Base-by-base conservation (phyloP, 1,140 invertebrate species). In the Drosophila subobscura region DNA sequence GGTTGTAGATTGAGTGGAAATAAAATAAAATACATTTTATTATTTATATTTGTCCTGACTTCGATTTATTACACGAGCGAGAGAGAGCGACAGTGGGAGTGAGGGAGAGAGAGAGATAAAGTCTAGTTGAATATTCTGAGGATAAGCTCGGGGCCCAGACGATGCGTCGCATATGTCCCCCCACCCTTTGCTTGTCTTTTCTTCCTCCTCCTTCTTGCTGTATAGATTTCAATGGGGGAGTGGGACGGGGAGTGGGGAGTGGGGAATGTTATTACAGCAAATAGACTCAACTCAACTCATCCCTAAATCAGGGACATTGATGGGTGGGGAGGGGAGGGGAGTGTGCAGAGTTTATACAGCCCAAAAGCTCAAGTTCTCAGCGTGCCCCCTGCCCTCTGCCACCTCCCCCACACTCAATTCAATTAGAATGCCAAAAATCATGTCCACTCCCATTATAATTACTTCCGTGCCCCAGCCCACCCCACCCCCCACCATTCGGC, bases 11-110 rank as follows among this genome's bases (percentile, higher is more conserved):
- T 33, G 47, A 33, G 77, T 77, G 68, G 58, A 71, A 85, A 80
- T 84, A 76, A 84, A 85, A 86, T 83, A 83, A 83, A 83, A 81
- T 81, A 78, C 79, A 86, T 86, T 80, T 86, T 85, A 85, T 85
- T 85, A 85, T 85, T 85, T 85, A 85, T 85, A 86, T 85, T 86
- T 86, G 81, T 85, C 81, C 67, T 85, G 81, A 85, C 81, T 85
- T 85, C 81, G 81, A 85, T 85, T 85, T 85, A 85, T 85, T 84
- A 79, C 76, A 64, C 45, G 60, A 57, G 75, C 71, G 16, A 20
- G 0, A 71, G 56, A 46, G 42, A 77, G 42, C n/a, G n/a, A n/a
- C n/a, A n/a, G n/a, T n/a, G n/a, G n/a, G 60, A 57, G 75, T 65
- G 16, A 20, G 0, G 66, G 56, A 46, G 42, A 77, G 42, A 37